Percentiles rank a stretch among this genome's conserved stretches.
phyloP scores from a whole-genome alignment of 2,797 vertebrate genomes.

The Benthosema pterotum region DNA sequence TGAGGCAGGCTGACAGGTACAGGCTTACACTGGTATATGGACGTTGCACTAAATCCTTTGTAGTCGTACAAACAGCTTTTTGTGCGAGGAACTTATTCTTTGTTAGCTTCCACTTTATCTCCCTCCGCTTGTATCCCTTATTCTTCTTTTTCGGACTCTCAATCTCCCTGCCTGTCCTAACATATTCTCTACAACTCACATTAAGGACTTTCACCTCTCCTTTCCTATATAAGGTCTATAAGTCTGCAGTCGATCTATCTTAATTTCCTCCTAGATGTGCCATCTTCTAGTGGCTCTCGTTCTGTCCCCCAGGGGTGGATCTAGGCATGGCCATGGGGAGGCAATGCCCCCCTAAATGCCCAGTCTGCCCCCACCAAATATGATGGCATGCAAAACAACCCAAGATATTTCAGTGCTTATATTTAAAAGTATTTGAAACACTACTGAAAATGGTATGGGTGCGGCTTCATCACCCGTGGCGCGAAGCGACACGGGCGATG shows the following conservation, averaged over 20 bases:
- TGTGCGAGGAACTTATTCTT: constrained; percentile 23
- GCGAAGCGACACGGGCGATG: no score
- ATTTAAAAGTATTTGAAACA: no score
- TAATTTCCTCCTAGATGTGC: constrained; percentile 43
- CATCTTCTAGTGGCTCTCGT: constrained; percentile 19
- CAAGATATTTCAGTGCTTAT: no score
- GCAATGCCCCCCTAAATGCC: no score
- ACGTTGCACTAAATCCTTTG: constrained; percentile 19
- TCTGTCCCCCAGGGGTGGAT: no score
- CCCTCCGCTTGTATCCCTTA: constrained; percentile 46
- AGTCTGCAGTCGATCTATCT: constrained; percentile 24
- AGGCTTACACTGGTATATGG: background rate
- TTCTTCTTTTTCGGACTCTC: constrained; percentile 52
- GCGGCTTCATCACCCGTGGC: no score
- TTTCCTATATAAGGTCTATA: constrained; percentile 8
- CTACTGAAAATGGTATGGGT: no score
- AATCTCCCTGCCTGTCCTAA: constrained; percentile 19
- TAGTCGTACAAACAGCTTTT: constrained; percentile 28
- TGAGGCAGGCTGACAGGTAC: no score
- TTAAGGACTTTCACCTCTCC: constrained; percentile 41
- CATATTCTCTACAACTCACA: constrained; percentile 44
- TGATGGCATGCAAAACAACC: no score
- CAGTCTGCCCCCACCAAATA: no score
- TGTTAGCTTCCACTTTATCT: constrained; percentile 1
- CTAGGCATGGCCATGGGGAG: no score